Conservation (phyloP, 92 coral and sea anemone species). For the Metridium senile region DNA sequence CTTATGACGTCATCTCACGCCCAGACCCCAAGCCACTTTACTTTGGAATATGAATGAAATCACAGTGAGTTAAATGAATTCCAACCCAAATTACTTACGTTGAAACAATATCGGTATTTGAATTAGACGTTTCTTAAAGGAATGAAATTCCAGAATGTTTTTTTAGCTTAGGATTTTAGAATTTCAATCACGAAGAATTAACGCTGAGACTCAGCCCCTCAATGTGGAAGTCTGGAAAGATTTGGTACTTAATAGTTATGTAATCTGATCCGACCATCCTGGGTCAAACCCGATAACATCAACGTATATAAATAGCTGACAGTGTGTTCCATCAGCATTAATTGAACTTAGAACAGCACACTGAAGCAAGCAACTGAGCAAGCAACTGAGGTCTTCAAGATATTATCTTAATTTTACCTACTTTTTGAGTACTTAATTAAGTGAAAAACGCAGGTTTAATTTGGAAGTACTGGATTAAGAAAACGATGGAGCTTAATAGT, state of each 20-base stretch:
- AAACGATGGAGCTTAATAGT: not conserved
- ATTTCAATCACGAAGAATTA: not conserved
- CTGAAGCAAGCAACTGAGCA: too few species aligned
- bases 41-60: not conserved
- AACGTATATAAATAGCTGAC: not conserved
- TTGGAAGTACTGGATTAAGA: not conserved
- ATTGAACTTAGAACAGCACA: too few species aligned
- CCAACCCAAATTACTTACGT: too few species aligned
- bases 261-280: not conserved
- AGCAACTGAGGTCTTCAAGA: too few species aligned
- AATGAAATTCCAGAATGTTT: too few species aligned
- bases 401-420: too few species aligned
- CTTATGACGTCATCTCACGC: constrained; percentile 9
- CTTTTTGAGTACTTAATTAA: too few species aligned
- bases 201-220: not conserved
- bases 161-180: not conserved
- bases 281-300: not conserved
- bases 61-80: not conserved
- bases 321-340: not conserved
- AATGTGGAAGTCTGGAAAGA: not conserved
- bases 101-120: not conserved
- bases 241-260: not conserved
- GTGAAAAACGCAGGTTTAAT: too few species aligned
- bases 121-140: not conserved
- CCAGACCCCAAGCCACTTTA: constrained; percentile 5